Conservation (phyloP, 1,140 invertebrate genomes). For the Pseudachorutes palmiensis region DNA sequence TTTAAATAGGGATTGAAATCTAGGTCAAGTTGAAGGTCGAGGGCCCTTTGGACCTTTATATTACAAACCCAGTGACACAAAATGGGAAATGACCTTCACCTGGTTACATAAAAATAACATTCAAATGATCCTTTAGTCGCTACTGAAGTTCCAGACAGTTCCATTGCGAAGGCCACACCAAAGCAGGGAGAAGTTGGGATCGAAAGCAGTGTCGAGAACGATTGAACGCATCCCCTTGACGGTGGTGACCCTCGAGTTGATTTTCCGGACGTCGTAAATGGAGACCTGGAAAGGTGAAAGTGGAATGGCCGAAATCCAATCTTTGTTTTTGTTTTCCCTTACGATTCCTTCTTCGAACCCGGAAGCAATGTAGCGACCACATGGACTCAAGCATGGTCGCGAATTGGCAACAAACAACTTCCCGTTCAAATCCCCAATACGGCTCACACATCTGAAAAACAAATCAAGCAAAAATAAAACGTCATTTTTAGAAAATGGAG, state of each 20-base stretch:
- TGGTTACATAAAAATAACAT: not conserved
- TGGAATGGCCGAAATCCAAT: too few relatives aligned
- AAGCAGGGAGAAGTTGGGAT: slow-evolving; percentile 20
- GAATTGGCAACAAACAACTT: slow-evolving; percentile 18
- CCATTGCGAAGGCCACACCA: slow-evolving; percentile 30
- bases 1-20: too few relatives aligned
- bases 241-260: slow-evolving; percentile 17
- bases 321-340: slow-evolving; percentile 12
- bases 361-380: slow-evolving; percentile 31
- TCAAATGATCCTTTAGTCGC: not conserved
- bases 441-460: slow-evolving; percentile 22
- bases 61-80: too few relatives aligned
- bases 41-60: too few relatives aligned
- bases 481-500: not conserved
- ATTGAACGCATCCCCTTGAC: slow-evolving; percentile 12
- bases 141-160: slow-evolving; percentile 21
- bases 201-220: slow-evolving; percentile 29
- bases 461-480: not conserved
- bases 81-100: not conserved
- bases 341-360: slow-evolving; percentile 32
- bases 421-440: slow-evolving; percentile 23
- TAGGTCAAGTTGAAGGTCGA: not conserved
- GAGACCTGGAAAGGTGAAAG: slow-evolving; percentile 27
- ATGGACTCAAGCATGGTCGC: slow-evolving; percentile 26
- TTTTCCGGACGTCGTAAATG: slow-evolving; percentile 31